Conservation (phyloP, 2,888 invertebrate genomes). For the Ernsta delagoae region DNA sequence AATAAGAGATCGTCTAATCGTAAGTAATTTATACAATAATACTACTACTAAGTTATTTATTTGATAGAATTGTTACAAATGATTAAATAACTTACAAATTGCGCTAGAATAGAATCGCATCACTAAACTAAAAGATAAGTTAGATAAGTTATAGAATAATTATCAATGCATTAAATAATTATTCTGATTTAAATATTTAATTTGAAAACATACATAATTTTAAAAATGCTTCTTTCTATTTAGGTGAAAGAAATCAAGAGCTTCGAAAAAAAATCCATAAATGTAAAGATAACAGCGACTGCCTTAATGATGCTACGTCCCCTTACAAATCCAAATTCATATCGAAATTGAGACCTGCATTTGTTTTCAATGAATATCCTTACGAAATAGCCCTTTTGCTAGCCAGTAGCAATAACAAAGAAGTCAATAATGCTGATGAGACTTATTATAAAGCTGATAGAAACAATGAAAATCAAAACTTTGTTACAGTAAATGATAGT, state of each 20-base stretch:
- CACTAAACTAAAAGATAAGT: no score
- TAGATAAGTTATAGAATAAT: no score
- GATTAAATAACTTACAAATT: no score
- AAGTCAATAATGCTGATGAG: constrained; percentile 26
- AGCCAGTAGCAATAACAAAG: constrained; percentile 48
- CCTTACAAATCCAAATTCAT: constrained; percentile 52
- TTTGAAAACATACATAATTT: no score
- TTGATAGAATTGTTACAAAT: no score
- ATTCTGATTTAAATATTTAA: no score
- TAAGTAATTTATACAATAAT: constrained; percentile 49
- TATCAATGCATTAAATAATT: no score
- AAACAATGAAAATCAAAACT: constrained; percentile 1
- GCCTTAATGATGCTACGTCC: constrained; percentile 41
- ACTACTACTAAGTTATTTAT: no score
- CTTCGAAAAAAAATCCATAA: constrained; percentile 51
- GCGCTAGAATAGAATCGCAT: no score
- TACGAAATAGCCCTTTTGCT: constrained; percentile 62
- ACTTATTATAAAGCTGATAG: not conserved
- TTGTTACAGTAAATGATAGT: constrained; percentile 35
- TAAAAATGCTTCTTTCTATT: not conserved
- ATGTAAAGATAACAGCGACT: constrained; percentile 46
- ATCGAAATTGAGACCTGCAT: constrained; percentile 52
- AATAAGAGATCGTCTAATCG: constrained; percentile 57
- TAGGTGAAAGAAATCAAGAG: constrained; percentile 39
- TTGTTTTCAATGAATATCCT: constrained; percentile 65